Evolutionary conservation across 2,113 vertebrate species (phyloP), one percentile per base, ranked within the genome.

Genomic region (Bubalus kerabau): DNA sequence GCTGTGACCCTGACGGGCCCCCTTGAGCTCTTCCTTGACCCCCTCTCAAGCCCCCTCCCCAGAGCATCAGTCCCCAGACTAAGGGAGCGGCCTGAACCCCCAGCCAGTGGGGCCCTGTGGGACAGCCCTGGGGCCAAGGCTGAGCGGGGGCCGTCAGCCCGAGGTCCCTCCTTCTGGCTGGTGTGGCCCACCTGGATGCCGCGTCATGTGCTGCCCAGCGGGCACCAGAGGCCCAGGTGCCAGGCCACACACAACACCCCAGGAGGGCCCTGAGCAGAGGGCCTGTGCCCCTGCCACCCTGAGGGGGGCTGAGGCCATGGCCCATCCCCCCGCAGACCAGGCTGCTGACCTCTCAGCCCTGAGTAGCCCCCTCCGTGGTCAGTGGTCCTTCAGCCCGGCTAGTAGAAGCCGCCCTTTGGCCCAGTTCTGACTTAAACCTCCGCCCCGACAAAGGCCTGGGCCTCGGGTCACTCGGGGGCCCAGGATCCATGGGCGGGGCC

Each of bases 401-500:
- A 17, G 10, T 21, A n/a, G 67, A 32, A 81, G 43, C 81, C 48
- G 0, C 46, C 36, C 52, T 48, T n/a, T 7, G 32, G 16, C 80
- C 87, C 40, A 48, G 26, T 28, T 43, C 64, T 62, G 48, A 74
- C 91, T 48, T 11, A 0, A 2, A 7, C 30, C 36, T 62, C 19
- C 1, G 0, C 21, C n/a, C 26, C 10, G 2, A 17, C n/a, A 56
- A 11, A 23, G 30, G 43, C 40, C 36, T 3, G 3, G 43, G 16
- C 74, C 28, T 12, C 14, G 13, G 30, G 48, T 16, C 74, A 52
- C n/a, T 40, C 5, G 0, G 0, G 0, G 1, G 24, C 46, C 5
- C 54, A 0, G 48, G 9, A 13, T 26, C 59, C 6, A 0, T 7
- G 24, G 21, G 12, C 3, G 5, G 54, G 10, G 5, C 17, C 7